A percentile compares a stretch with the other conserved stretches of the same genome.
phyloP scores from a whole-genome alignment of 2,888 invertebrate species.

The Heliconius cydno region DNA sequence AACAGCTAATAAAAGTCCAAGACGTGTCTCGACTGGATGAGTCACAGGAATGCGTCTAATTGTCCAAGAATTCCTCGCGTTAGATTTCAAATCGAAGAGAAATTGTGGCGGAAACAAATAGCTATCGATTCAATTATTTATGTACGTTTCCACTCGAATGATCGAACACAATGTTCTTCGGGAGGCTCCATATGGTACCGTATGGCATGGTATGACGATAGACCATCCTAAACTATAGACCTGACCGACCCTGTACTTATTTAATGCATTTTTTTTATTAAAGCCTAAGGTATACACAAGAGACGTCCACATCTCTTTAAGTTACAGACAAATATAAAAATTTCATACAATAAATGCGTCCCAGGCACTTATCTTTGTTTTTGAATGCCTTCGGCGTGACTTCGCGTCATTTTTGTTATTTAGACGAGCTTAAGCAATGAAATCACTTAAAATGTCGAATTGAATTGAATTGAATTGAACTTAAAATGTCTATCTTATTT shows the following conservation, averaged over 20 bases:
- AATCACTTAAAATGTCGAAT: slow-evolving; percentile 34
- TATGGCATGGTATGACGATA: too few species aligned
- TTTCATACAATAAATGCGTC: slow-evolving; percentile 31
- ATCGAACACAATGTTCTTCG: slow-evolving; percentile 3
- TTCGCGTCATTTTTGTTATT: slow-evolving; percentile 42
- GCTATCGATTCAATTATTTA: slow-evolving; percentile 11
- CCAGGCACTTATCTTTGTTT: slow-evolving; percentile 39
- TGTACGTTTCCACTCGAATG: background rate
- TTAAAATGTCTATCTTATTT: slow-evolving; percentile 35
- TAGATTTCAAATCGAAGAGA: slow-evolving; percentile 73
- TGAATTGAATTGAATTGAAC: background rate
- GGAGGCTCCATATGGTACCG: background rate
- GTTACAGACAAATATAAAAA: background rate
- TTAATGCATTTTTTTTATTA: background rate
- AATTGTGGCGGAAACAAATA: slow-evolving; percentile 47
- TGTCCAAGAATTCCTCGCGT: slow-evolving; percentile 69
- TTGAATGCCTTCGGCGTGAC: slow-evolving; percentile 40
- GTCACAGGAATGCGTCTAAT: slow-evolving; percentile 79
- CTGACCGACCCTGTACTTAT: background rate
- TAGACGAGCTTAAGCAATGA: slow-evolving; percentile 39
- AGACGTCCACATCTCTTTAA: background rate
- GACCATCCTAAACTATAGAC: background rate
- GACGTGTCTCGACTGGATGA: slow-evolving; percentile 76
- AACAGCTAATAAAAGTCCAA: slow-evolving; percentile 72
- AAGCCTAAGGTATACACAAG: background rate